Evolutionary conservation across 1,140 invertebrate genomes (phyloP).

Genomic region (Agrypnia vestita): DNA sequence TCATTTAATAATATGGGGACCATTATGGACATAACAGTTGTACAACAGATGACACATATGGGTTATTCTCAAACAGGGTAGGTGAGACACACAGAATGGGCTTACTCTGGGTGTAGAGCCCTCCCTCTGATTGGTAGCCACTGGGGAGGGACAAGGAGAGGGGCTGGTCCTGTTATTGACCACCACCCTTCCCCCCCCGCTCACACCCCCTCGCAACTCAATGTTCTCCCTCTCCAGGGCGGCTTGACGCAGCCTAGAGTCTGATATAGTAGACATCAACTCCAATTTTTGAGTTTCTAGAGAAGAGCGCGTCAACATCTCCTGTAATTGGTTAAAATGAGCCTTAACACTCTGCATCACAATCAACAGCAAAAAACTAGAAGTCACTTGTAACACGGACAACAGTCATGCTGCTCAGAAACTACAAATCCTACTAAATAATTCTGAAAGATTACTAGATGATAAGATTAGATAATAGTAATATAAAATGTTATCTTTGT

Average conservation of each 20-base stretch:
- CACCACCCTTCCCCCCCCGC: conserved; percentile 56
- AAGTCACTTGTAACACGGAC: too few relatives aligned
- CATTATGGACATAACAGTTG: too few relatives aligned
- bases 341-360: neutral
- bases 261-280: conserved; percentile 90
- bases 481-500: too few relatives aligned
- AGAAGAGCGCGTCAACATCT: conserved; percentile 88
- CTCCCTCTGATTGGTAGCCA: conserved; percentile 60
- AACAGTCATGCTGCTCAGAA: too few relatives aligned
- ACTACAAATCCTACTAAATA: too few relatives aligned
- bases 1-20: too few relatives aligned
- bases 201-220: conserved; percentile 75
- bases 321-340: conserved; percentile 71
- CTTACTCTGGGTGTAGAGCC: conserved; percentile 65
- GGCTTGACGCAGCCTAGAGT: conserved; percentile 88
- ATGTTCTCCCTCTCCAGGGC: conserved; percentile 89
- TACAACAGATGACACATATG: too few relatives aligned
- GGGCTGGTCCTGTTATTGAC: conserved; percentile 58
- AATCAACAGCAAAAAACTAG: too few relatives aligned
- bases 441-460: too few relatives aligned
- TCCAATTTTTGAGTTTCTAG: conserved; percentile 95
- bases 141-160: conserved; percentile 62
- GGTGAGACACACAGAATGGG: neutral
- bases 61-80: too few relatives aligned
- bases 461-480: too few relatives aligned